Evolutionary conservation across 2,113 vertebrate genomes (phyloP), one percentile per base, ranked within the genome.

Genomic region (Gambusia holbrooki): DNA sequence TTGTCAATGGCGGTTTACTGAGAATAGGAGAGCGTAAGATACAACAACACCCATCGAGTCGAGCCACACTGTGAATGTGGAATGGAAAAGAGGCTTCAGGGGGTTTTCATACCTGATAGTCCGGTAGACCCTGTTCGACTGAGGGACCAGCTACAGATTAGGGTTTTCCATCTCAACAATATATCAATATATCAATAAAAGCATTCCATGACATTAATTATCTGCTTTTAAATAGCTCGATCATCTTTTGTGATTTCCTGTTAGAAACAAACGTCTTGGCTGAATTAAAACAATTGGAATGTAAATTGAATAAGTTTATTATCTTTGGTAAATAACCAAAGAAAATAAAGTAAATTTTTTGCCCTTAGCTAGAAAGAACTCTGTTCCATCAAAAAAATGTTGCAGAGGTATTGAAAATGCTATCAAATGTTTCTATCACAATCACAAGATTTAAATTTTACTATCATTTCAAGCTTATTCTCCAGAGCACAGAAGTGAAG

Each of bases 1-100:
- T 70, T 58, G 69, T 90, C 54, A 25, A 82, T 82, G 58, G 42
- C 27, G 8, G 42, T 74, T 71, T 37, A 69, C 72, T 76, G 69
- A 76, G 77, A 83, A 77, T 64, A 84, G 76, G 25, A 58, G 25
- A 58, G 73, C 35, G 40, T 32, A 62, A 77, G 45, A 84, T 78
- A 90, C 32, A 10, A 37, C 35, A 11, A 37, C 10, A 37, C 35
- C 10, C 35, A 37, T 42, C 0, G 13, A 15, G 40, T 42, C 40
- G 12, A 42, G 14, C 40, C 40, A 42, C 40, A 42, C 14, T 42
- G 40, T 14, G 40, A 15, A 42, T 15, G 40, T 13, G 14, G 12
- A 42, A 15, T 15, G 40, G 40, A 42, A 42, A 15, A 42, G 40
- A 3, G 40, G 40, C 40, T 42, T 42, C 13, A 42, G 4, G 14